phyloP scores from a whole-genome alignment of 2,888 invertebrate species.

The Thera britannica region DNA sequence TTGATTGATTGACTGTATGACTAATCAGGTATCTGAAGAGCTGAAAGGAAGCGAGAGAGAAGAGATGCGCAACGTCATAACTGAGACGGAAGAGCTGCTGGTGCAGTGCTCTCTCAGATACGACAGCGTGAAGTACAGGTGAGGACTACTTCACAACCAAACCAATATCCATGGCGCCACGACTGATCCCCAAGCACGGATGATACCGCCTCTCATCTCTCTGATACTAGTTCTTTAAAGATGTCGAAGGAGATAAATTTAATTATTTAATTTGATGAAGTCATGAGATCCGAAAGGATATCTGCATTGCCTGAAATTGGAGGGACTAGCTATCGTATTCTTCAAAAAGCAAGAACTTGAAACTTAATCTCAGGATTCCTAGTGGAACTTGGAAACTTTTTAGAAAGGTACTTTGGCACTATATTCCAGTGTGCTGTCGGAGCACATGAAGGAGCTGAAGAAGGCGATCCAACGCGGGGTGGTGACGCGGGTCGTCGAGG shows the following conservation, averaged over 20 bases:
- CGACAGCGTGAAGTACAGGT: slow-evolving; percentile 68
- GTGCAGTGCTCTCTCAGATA: slow-evolving; percentile 59
- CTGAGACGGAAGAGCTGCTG: slow-evolving; percentile 61
- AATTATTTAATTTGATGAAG: too few relatives aligned
- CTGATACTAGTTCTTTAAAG: too few relatives aligned
- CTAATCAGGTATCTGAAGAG: slow-evolving; percentile 53
- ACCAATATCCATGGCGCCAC: too few relatives aligned
- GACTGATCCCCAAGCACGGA: too few relatives aligned
- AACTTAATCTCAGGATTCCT: too few relatives aligned
- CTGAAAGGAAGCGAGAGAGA: slow-evolving; percentile 61
- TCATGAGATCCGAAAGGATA: too few relatives aligned
- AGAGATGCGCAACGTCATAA: slow-evolving; percentile 60
- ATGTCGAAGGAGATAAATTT: too few relatives aligned
- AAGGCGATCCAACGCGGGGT: slow-evolving; percentile 95
- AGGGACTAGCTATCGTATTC: too few relatives aligned
- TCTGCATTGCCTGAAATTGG: too few relatives aligned
- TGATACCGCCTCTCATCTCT: too few relatives aligned
- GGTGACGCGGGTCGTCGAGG: slow-evolving; percentile 97
- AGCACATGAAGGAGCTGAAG: slow-evolving; percentile 95
- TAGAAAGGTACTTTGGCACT: neutral
- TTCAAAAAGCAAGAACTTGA: too few relatives aligned
- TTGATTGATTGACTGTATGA: neutral
- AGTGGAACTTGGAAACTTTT: too few relatives aligned
- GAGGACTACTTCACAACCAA: neutral
- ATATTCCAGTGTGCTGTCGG: slow-evolving; percentile 64